Evolutionary conservation across 2,113 vertebrate species (phyloP), one percentile per base, ranked within the genome.

Genomic region (Pedionomus torquatus): DNA sequence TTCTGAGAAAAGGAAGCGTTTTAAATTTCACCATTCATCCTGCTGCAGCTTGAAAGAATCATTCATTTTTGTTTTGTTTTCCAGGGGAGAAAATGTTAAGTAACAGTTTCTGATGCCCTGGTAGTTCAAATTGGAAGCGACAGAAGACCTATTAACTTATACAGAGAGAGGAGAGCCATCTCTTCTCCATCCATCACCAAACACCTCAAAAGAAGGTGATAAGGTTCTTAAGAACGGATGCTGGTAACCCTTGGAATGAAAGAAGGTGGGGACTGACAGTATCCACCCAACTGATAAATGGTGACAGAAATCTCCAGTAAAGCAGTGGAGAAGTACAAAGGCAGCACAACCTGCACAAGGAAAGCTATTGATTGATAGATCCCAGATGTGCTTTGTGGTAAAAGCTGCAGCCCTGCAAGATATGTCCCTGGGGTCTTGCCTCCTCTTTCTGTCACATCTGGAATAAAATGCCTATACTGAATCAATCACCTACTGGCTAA

Each of bases 71-170:
- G 43, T 33, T 89, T 71, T 83, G 43, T 75, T 92, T 94, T 79
- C 33, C 57, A 69, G 51, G 44, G 30, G 11, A 76, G 12, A 87
- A 93, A 93, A 93, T 8, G 26, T 64, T 55, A 96, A 87, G 35
- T 68, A 95, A 90, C 48, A 76, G 57, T 76, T 95, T 85, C 90
- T 93, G 82, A 95, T 83, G 65, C 16, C 52, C 33, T 7, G 4
- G 17, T 39, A 88, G 52, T 65, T 76, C 35, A 95, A 94, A 95
- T 49, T 87, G 39, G 51, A 92, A 95, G 70, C 84, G 89, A 91
- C 74, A 94, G 81, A 81, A 89, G 91, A 93, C 65, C 87, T 87
- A 72, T 78, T 84, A 84, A 65, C 48, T 95, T 91, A 48, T 70
- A 84, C 7, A 79, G 39, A 60, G 68, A 87, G 24, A 75, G 25